Percentiles rank a stretch among this genome's conserved stretches.
phyloP scores from a whole-genome alignment of 2,888 invertebrate species.

The Drosophila pseudotakahashii region DNA sequence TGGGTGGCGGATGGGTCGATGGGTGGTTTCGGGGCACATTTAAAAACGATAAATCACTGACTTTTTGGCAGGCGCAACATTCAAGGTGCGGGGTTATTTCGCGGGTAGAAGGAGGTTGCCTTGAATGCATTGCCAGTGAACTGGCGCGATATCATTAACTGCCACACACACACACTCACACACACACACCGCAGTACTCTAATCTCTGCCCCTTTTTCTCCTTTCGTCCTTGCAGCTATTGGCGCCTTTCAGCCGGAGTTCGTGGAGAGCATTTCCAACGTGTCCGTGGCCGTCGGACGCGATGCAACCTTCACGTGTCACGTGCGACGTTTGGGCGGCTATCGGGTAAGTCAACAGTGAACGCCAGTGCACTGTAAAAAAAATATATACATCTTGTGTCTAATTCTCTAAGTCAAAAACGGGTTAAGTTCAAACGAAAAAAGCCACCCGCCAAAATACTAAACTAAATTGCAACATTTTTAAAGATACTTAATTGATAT shows the following conservation, averaged over 20 bases:
- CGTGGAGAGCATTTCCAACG: conserved; percentile 91
- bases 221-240: conserved; percentile 85
- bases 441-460: too few relatives aligned
- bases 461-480: too few relatives aligned
- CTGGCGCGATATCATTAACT: conserved; percentile 72
- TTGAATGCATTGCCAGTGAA: conserved; percentile 33
- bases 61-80: conserved; percentile 69
- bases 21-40: conserved; percentile 58
- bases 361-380: not conserved
- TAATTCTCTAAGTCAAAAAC: too few relatives aligned
- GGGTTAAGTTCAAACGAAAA: too few relatives aligned
- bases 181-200: conserved; percentile 41
- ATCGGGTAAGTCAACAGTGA: conserved; percentile 88
- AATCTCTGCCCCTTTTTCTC: conserved; percentile 20
- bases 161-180: conserved; percentile 47
- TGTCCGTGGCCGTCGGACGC: conserved; percentile 93
- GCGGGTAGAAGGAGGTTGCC: not conserved
- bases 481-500: too few relatives aligned
- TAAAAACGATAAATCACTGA: conserved; percentile 73
- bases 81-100: conserved; percentile 7
- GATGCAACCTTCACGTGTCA: conserved; percentile 95
- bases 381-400: not conserved
- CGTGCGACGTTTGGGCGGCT: conserved; percentile 94
- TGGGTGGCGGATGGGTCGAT: conserved; percentile 5
- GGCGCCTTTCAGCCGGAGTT: conserved; percentile 93